Evolutionary conservation across 2,797 vertebrate genomes (phyloP), one percentile per base, ranked within the genome.

Genomic region (Microctenopoma stevenorrisi): DNA sequence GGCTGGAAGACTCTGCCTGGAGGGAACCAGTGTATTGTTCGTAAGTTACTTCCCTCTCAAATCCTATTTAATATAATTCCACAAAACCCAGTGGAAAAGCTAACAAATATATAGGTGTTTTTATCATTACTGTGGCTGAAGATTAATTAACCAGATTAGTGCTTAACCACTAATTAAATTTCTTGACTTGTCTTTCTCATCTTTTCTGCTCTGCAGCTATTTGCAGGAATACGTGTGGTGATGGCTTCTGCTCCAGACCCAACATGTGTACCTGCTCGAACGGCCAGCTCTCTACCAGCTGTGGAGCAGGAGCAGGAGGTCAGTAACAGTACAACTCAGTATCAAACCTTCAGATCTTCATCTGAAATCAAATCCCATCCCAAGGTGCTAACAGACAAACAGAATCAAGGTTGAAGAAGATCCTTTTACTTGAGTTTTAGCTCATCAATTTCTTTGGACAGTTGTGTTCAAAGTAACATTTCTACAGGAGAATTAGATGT

Each of bases 1-100:
- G 98, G 98, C 67, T 99, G 98, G 98, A 99, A 98, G 94, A 99
- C 97, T 0, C 95, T 99, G 74, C 97, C 97, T 0, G 97, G 94
- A 82, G 98, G 98, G 76, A 99, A 99, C 92, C 98, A 99, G 86
- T 99, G 98, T 88, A 99, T 99, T 51, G 98, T 99, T 84, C 98
- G 97, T 99, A 94, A 99, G 98, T 99, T 87, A 74, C 63, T 49
- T 37, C 26, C 16, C 71, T 57, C 69, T 48, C 44, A 64, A 73
- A 69, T 71, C 68, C 43, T 68, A 33, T 54, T 60, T 64, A 22
- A 57, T 67, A 56, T 11, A 1, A 68, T 5, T 40, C 10, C 1
- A 50, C 46, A 69, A 50, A 67, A 42, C 35, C 40, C 10, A 35
- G 8, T 6, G 35, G 35, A 58, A 28, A 48, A 13, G 16, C 68